Evolutionary conservation across 2,888 invertebrate genomes (phyloP).

Genomic region (Caenorhabditis virilis): DNA sequence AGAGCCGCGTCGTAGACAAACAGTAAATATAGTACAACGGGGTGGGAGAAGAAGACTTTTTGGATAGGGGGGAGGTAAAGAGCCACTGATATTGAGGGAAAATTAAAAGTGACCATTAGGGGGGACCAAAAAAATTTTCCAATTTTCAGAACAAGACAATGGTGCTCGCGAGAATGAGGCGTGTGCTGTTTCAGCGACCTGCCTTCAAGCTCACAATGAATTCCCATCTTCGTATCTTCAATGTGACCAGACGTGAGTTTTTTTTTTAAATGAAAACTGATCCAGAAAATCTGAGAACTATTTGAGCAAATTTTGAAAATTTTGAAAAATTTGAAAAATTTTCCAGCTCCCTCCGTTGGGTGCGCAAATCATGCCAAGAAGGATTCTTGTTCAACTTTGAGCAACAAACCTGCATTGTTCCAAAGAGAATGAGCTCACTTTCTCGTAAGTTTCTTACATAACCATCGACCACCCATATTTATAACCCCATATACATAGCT

Average conservation of each 20-base stretch:
- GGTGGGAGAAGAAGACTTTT: too few species aligned
- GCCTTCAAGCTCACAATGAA: constrained; percentile 63
- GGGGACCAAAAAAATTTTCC: not conserved
- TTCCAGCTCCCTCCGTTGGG: constrained; percentile 61
- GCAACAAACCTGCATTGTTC: constrained; percentile 66
- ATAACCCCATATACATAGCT: constrained; percentile 9
- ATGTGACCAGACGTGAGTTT: constrained; percentile 63
- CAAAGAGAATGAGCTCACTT: constrained; percentile 49
- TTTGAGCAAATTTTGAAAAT: not conserved
- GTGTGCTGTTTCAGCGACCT: constrained; percentile 63
- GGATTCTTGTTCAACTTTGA: constrained; percentile 67
- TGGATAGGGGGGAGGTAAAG: too few species aligned
- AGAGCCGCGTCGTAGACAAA: too few species aligned
- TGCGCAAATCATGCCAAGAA: constrained; percentile 64
- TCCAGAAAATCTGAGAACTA: too few species aligned
- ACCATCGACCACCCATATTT: not conserved
- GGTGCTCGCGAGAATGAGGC: constrained; percentile 58
- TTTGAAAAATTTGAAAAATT: not conserved
- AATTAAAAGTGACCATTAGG: too few species aligned
- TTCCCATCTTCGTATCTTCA: constrained; percentile 62
- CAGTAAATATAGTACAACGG: too few species aligned
- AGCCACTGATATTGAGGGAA: too few species aligned
- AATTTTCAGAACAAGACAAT: constrained; percentile 61
- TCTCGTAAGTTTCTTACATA: constrained; percentile 40
- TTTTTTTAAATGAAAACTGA: too few species aligned